phyloP scores from a whole-genome alignment of 2,888 invertebrate genomes.

The Ctena decussata region DNA sequence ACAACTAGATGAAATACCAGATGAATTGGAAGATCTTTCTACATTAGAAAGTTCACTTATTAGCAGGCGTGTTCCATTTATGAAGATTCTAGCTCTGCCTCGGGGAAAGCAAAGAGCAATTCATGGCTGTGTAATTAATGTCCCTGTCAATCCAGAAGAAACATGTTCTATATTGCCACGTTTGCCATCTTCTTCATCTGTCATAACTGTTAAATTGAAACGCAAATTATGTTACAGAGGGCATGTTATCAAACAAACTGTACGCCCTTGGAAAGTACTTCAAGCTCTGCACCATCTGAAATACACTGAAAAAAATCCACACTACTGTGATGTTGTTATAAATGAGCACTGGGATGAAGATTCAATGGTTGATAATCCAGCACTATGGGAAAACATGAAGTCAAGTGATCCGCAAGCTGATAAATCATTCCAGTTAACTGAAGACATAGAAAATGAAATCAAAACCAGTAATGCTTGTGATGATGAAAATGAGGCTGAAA shows the following conservation, averaged over 20 bases:
- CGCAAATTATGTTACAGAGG: no score
- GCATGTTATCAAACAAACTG: constrained; percentile 25
- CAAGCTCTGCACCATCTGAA: constrained; percentile 22
- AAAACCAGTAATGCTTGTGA: background rate
- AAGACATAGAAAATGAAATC: background rate
- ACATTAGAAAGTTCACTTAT: no score
- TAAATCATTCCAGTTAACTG: no score
- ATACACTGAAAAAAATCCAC: background rate
- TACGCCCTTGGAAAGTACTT: constrained; percentile 20
- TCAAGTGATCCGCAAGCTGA: no score
- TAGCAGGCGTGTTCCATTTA: no score
- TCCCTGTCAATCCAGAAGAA: constrained; percentile 35
- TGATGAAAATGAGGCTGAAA: constrained; percentile 5
- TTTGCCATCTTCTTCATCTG: constrained; percentile 6
- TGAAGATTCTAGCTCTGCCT: no score
- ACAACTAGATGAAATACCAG: constrained; percentile 32
- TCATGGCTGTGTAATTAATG: constrained; percentile 39
- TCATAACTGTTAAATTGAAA: constrained; percentile 22
- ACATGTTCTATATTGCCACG: constrained; percentile 31
- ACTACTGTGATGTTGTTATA: constrained; percentile 21
- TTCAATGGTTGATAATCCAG: background rate
- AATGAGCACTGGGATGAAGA: constrained; percentile 19
- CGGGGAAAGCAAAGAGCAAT: constrained; percentile 36
- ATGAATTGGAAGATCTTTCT: no score
- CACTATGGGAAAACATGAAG: background rate